Base-by-base conservation (phyloP, 2,888 invertebrate species). In the Seira musarum region DNA sequence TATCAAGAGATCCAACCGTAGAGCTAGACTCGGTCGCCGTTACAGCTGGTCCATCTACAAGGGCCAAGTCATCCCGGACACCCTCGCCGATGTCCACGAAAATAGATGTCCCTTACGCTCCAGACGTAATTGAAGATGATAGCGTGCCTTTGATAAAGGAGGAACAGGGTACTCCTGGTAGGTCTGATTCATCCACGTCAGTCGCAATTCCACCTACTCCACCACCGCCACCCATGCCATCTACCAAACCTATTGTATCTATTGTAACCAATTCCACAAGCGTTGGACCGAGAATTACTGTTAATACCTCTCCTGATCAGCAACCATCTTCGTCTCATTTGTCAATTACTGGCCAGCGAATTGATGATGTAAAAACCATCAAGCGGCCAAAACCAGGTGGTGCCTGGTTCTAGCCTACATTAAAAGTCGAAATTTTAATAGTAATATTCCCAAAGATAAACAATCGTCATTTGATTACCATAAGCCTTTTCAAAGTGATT, bases 361-460 rank as follows among this genome's bases (percentile, higher is more conserved):
- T 92, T 5, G 91, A 91, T 1, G 92, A 91, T 8, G 89, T 91
- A 60, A 91, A 90, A 78, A 91, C 91, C 0, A 90, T 91, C 82
- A 92, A 90, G 86, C 87, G 91, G 76, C 91, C 91, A 83, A 91
- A 91, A 0, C 92, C 91, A 88, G 91, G 90, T 19, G 78, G 78
- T 2, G 21, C 78, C 2, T 78, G 78, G 78, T 72, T 78, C 53
- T 78, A 72, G 71, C n/a, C n/a, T n/a, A n/a, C n/a, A n/a, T n/a
- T n/a, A n/a, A n/a, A n/a, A n/a, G n/a, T n/a, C n/a, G n/a, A n/a
- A n/a, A n/a, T n/a, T n/a, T n/a, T n/a, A n/a, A n/a, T n/a, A n/a
- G n/a, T n/a, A n/a, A n/a, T n/a, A n/a, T n/a, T n/a, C n/a, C n/a
- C n/a, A n/a, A n/a, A n/a, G n/a, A n/a, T n/a, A n/a, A n/a, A n/a